Conservation (phyloP, 2,888 invertebrate genomes). For the Watsonalla cultraria region DNA sequence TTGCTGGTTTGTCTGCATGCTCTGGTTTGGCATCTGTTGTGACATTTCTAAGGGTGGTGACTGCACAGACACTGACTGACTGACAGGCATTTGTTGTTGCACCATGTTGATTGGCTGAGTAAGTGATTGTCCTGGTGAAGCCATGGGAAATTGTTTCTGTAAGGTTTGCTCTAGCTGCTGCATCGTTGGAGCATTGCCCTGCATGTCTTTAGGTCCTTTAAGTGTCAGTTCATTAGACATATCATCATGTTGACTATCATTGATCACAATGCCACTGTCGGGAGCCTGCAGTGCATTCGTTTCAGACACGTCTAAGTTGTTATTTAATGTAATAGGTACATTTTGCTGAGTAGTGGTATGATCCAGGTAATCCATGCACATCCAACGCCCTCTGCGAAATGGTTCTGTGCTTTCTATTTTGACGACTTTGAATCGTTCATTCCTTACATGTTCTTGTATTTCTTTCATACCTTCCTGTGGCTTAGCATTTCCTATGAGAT, state of each 20-base stretch:
- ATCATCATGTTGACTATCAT: constrained; percentile 74
- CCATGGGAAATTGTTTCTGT: constrained; percentile 74
- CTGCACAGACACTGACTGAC: constrained; percentile 69
- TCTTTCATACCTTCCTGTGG: constrained; percentile 77
- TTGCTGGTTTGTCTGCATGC: constrained; percentile 59
- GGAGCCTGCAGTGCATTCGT: constrained; percentile 63
- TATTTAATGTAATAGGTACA: constrained; percentile 69
- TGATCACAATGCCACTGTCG: constrained; percentile 74
- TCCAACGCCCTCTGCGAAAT: constrained; percentile 94
- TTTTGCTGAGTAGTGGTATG: constrained; percentile 82
- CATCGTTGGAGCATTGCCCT: constrained; percentile 60
- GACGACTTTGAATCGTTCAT: constrained; percentile 94
- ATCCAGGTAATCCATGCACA: constrained; percentile 96
- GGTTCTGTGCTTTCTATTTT: constrained; percentile 98
- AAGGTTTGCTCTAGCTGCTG: constrained; percentile 73
- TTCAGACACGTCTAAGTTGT: constrained; percentile 68
- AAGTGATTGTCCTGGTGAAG: constrained; percentile 72
- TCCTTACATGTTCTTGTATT: constrained; percentile 86
- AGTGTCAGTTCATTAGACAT: constrained; percentile 68
- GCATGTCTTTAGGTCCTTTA: constrained; percentile 72
- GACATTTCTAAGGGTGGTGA: constrained; percentile 75
- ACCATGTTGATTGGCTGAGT: constrained; percentile 70
- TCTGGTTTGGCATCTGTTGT: constrained; percentile 71
- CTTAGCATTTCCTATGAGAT: constrained; percentile 76
- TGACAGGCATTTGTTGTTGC: constrained; percentile 67